A percentile compares a stretch with the other conserved stretches of the same genome.
Conservation (phyloP, 2,888 invertebrate genomes). For the Heteropelma amictum region DNA sequence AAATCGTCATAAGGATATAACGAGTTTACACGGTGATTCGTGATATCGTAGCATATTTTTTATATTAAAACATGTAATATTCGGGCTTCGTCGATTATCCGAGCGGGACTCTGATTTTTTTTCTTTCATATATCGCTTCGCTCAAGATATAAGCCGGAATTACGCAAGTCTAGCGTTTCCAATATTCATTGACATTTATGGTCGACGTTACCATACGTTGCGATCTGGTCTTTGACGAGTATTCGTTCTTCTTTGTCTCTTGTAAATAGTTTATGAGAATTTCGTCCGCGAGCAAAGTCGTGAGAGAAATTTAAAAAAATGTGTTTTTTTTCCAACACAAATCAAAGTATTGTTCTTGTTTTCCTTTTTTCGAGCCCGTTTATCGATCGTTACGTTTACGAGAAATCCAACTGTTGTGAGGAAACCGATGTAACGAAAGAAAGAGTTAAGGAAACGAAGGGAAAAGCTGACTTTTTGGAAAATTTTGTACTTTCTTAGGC, state of each 20-base stretch:
- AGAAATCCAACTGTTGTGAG: too few relatives aligned
- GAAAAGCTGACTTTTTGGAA: background rate
- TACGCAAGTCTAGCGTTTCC: background rate
- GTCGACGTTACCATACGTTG: slow-evolving; percentile 10
- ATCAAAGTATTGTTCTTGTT: background rate
- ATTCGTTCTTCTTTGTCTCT: slow-evolving; percentile 17
- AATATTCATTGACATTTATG: background rate
- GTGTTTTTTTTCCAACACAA: background rate
- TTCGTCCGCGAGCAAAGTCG: too few relatives aligned
- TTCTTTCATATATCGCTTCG: background rate
- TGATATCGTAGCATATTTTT: slow-evolving; percentile 51
- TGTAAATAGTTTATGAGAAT: slow-evolving; percentile 15
- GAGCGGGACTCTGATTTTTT: background rate
- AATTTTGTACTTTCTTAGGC: background rate
- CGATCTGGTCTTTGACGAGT: slow-evolving; percentile 18
- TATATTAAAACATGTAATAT: slow-evolving; percentile 37
- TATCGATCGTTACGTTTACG: background rate
- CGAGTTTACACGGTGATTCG: slow-evolving; percentile 25
- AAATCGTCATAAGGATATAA: slow-evolving; percentile 23
- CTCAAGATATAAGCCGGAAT: background rate
- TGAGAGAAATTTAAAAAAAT: background rate
- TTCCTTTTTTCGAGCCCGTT: background rate
- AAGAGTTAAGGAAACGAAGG: too few relatives aligned
- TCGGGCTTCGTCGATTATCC: slow-evolving; percentile 7
- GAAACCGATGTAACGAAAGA: too few relatives aligned